Evolutionary conservation across 1,140 invertebrate species (phyloP).

Genomic region (Hyles vespertilio): DNA sequence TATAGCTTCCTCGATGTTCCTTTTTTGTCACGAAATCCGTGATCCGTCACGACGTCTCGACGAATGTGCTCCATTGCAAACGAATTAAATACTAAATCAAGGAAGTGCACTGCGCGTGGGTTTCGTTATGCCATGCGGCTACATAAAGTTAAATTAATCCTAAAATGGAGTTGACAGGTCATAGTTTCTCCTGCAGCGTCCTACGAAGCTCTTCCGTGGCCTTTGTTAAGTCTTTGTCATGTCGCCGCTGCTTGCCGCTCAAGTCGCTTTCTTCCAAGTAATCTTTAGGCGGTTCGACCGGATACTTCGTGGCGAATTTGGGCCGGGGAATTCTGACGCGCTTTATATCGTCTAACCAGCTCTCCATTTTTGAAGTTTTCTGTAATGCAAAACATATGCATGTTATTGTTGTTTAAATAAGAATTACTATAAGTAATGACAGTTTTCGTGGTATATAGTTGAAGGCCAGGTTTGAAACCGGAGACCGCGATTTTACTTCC

Average conservation of each 20-base stretch:
- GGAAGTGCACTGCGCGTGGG: no score
- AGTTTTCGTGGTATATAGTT: no score
- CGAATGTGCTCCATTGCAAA: no score
- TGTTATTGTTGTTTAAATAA: no score
- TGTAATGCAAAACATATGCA: background rate
- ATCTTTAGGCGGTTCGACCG: slow-evolving; percentile 81
- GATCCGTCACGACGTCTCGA: no score
- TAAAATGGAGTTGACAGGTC: slow-evolving; percentile 47
- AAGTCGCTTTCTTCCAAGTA: slow-evolving; percentile 76
- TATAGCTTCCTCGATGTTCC: no score
- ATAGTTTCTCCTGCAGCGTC: slow-evolving; percentile 84
- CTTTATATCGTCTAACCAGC: slow-evolving; percentile 88
- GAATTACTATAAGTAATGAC: no score
- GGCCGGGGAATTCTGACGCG: slow-evolving; percentile 87
- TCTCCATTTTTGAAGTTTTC: slow-evolving; percentile 79
- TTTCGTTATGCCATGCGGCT: slow-evolving; percentile 20
- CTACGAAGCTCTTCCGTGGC: slow-evolving; percentile 84
- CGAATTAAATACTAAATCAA: no score
- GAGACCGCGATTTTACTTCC: no score
- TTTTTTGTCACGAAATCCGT: no score
- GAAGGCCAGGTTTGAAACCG: no score
- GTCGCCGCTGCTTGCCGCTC: slow-evolving; percentile 53
- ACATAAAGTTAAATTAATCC: slow-evolving; percentile 31
- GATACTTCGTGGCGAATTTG: slow-evolving; percentile 84
- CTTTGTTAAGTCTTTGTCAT: slow-evolving; percentile 78